Base-by-base conservation (phyloP, 1,140 invertebrate genomes). In the Chironomus tepperi region DNA sequence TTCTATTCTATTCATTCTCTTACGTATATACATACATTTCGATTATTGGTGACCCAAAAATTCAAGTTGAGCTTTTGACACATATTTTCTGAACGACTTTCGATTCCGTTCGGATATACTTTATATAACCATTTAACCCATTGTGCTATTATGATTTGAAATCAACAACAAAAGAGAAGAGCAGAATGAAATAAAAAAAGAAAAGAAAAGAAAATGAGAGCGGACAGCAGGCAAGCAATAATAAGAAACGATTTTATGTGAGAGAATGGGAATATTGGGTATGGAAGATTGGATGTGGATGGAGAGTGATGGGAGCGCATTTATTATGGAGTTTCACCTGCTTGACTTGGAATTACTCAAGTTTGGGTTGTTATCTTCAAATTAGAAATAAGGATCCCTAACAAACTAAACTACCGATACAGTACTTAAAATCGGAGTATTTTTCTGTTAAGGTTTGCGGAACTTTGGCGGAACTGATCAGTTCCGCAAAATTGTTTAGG, bases 61-160 rank as follows among this genome's bases (percentile, higher is more conserved):
- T n/a, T 57, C 12, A 57, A 57, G 47, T 15, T n/a, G 47, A 15
- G 47, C 47, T 57, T 57, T 57, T 57, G 47, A 57, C 47, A 57
- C 47, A 57, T 57, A 57, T 57, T 57, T 57, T 57, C n/a, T 57
- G 47, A 57, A 57, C n/a, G 47, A 57, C 12, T n/a, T 57, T 57
- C 47, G 47, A 57, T 57, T 57, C n/a, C 47, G n/a, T 57, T 15
- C 47, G 47, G 12, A 57, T 57, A 57, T 57, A 57, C n/a, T n/a
- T 57, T 57, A 57, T 57, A 10, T 57, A 57, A n/a, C 47, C 47
- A 57, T n/a, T 57, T 57, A 57, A 57, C n/a, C 47, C 47, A 57
- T 57, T 57, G 47, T 57, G 24, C 24, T 57, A n/a, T 57, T 57
- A 57, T 57, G 47, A 57, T 57, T 57, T 57, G 12, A n/a, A 57